These are phyloP conservation scores for Lepidocyrtinus sp. DNA, from an alignment of 2,888 invertebrate species.

Conservation along the genomic window DNA sequence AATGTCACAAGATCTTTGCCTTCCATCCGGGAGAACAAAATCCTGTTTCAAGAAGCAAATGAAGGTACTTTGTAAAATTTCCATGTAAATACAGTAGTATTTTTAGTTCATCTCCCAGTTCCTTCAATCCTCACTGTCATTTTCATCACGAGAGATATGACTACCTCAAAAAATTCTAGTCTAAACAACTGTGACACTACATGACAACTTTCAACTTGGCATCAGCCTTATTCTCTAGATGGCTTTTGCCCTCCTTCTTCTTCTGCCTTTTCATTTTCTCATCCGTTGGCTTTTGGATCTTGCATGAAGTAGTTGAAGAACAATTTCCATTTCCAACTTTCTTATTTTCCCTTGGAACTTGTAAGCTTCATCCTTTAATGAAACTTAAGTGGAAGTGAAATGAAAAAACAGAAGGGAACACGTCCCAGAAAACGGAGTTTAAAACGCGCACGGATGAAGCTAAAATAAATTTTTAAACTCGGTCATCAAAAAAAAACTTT, in stretches of 20 bases:
- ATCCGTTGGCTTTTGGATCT: constrained; percentile 15
- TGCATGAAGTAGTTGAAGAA: constrained; percentile 6
- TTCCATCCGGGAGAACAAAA: neutral
- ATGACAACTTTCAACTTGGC: constrained; percentile 31
- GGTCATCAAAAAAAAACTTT: no score
- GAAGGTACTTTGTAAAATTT: no score
- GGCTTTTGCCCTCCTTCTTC: neutral
- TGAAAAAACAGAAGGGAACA: constrained; percentile 32
- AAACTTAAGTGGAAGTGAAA: constrained; percentile 39
- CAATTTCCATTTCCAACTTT: constrained; percentile 25
- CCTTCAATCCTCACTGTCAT: constrained; percentile 31
- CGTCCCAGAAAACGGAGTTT: no score
- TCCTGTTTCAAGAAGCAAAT: no score
- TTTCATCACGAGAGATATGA: constrained; percentile 43
- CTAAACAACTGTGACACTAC: constrained; percentile 8
- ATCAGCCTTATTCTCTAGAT: neutral
- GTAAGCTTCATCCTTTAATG: constrained; percentile 2
- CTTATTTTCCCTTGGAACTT: neutral
- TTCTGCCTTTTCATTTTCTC: constrained; percentile 8
- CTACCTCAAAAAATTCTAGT: neutral
- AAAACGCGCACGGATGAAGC: no score
- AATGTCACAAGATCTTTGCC: neutral
- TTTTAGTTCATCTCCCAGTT: constrained; percentile 7
- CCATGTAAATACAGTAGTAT: no score
- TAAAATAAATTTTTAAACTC: no score